Evolutionary conservation across 1,140 invertebrate species (phyloP), one percentile per base, ranked within the genome.

Genomic region (Anastrepha obliqua): DNA sequence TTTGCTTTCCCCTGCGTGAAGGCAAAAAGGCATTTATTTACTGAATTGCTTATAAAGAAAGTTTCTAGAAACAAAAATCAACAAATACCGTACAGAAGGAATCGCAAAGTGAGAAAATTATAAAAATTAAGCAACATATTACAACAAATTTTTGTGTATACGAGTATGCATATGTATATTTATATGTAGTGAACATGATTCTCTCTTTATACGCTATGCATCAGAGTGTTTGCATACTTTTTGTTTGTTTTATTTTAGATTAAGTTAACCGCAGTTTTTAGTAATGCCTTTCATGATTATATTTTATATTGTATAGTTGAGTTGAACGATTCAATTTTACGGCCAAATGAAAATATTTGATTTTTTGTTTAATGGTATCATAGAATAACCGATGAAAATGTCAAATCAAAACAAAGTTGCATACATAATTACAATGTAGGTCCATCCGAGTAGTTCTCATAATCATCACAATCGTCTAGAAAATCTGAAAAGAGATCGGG

Each of bases 401-500:
- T 81, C 7, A 51, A 81, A 81, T 11, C 51, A 51, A 81, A 81
- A 58, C 47, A 55, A 81, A 20, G 17, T n/a, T 81, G 74, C 11
- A 81, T 58, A 51, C 47, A 81, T n/a, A 55, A 85, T 88, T 89
- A 91, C 87, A 90, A 87, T 29, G 88, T 85, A 29, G 88, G 88
- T 47, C 88, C 88, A 60, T 88, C 86, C 58, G 78, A 78, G 65
- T 70, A 88, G 39, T 88, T 87, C 51, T 87, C 81, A 65, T 59
- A 70, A 60, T 89, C 86, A 74, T 87, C 88, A 85, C 88, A 86
- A 59, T 88, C 87, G 20, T 88, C 86, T 62, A 64, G 44, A 64
- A 90, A 93, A 86, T 93, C 91, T 81, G 88, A 89, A 86, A 90
- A 93, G 59, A 88, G 87, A 88, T 92, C 91, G 11, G 92, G 91